phyloP scores from a whole-genome alignment of 1,140 invertebrate species.

The Berghia stephanieae region DNA sequence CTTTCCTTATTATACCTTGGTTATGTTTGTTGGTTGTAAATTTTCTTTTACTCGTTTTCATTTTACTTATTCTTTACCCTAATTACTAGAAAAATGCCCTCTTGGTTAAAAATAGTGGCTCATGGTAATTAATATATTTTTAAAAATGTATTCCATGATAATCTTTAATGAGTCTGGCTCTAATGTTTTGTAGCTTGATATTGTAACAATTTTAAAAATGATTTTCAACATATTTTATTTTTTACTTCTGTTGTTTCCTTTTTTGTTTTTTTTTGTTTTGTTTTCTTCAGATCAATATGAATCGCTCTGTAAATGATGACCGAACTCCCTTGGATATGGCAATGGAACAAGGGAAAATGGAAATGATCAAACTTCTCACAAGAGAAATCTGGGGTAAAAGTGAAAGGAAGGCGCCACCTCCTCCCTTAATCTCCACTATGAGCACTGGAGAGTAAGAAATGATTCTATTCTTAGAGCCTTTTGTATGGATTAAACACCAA shows the following conservation, averaged over 20 bases:
- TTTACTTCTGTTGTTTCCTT: constrained; percentile 23
- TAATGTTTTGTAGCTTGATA: no score
- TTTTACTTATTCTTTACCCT: no score
- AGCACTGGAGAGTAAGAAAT: constrained; percentile 51
- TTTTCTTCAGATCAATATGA: constrained; percentile 40
- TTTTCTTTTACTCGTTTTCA: no score
- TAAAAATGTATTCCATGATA: no score
- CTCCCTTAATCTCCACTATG: constrained; percentile 45
- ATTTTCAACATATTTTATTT: neutral
- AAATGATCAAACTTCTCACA: constrained; percentile 58
- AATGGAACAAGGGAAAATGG: constrained; percentile 58
- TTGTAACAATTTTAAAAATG: no score
- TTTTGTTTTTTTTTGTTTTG: neutral
- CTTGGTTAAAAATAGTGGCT: no score
- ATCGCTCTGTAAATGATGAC: constrained; percentile 37
- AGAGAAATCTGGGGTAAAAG: constrained; percentile 48
- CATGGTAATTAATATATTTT: no score
- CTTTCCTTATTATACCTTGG: no score
- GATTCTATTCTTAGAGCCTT: constrained; percentile 20
- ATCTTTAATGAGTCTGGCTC: no score
- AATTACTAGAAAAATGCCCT: no score
- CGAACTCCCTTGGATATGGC: constrained; percentile 63
- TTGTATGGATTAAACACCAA: neutral
- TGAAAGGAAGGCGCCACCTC: constrained; percentile 38
- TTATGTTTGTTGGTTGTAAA: no score